Evolutionary conservation across 2,888 invertebrate species (phyloP), one percentile per base, ranked within the genome.

Genomic region (Mimachlamys varia): DNA sequence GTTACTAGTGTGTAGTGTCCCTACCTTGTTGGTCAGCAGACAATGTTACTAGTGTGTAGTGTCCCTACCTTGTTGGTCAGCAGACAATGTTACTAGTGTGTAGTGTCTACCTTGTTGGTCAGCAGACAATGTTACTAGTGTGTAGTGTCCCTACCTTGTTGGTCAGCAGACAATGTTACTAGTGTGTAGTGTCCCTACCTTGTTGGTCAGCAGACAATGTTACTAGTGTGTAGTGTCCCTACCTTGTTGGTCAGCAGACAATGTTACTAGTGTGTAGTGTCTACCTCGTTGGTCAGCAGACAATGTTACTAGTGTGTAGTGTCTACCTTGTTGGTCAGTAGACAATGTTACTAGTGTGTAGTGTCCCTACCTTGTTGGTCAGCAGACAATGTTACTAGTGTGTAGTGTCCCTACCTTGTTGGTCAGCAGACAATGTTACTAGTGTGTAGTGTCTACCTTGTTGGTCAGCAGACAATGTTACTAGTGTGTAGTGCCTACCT

Each of bases 231-330:
- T 44, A 44, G n/a, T n/a, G 7, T n/a, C n/a, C 58, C 90, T 93
- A 97, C 98, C 99, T 97, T 99, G 99, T 96, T 99, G 98, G 97
- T 99, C 99, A n/a, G 98, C 98, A 96, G 99, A 98, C n/a, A 44
- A 44, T 44, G 7, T 44, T 44, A 44, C 44, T 44, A 44, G 3
- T 44, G 44, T 44, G 44, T 44, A 44, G 7, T n/a, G 4, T n/a
- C 90, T 93, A 97, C 98, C 99, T 97, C 99, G 99, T 96, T 99
- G 98, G 97, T 99, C 99, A n/a, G 98, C 98, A 96, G 99, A 98
- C n/a, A 44, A 44, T 44, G 7, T 44, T 44, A 44, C 44, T 44
- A 44, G 3, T 44, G 44, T 44, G 44, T 44, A 44, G 7, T n/a
- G 4, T n/a, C 90, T 93, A 97, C 98, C 99, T 97, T 99, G 99